phyloP scores from a whole-genome alignment of 1,140 invertebrate genomes.

The Drosophila arawakana region DNA sequence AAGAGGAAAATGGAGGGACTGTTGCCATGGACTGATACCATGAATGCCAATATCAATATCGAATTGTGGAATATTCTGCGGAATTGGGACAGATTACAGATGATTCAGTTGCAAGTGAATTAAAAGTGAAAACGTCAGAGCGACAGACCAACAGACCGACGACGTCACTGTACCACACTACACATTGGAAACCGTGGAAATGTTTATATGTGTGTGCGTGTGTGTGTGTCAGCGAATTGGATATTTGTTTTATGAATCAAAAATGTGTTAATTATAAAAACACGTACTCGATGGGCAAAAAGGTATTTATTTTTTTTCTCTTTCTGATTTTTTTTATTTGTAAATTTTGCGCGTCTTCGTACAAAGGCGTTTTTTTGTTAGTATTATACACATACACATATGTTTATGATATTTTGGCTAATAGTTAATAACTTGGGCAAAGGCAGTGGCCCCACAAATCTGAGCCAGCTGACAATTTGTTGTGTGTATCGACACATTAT shows the following conservation, averaged over 20 bases:
- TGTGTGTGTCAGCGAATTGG: slow-evolving; percentile 11
- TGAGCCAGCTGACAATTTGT: slow-evolving; percentile 41
- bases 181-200: no score
- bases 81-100: slow-evolving; percentile 3
- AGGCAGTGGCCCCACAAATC: slow-evolving; percentile 45
- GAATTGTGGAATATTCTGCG: neutral
- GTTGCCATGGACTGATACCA: slow-evolving; percentile 29
- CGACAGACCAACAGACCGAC: neutral
- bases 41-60: no score
- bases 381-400: neutral
- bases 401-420: slow-evolving; percentile 47
- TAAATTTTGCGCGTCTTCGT: slow-evolving; percentile 59
- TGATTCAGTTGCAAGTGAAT: slow-evolving; percentile 62
- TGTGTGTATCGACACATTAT: slow-evolving; percentile 58
- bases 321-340: slow-evolving; percentile 30
- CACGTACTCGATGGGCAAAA: slow-evolving; percentile 61
- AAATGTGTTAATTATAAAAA: slow-evolving; percentile 59
- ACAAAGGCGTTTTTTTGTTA: slow-evolving; percentile 42
- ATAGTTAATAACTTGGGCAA: slow-evolving; percentile 64
- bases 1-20: neutral
- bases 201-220: neutral
- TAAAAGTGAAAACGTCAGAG: slow-evolving; percentile 62
- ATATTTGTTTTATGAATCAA: slow-evolving; percentile 66
- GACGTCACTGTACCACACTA: slow-evolving; percentile 10
- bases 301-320: neutral